phyloP scores from a whole-genome alignment of 2,888 invertebrate genomes.

The Drosophila pegasa region DNA sequence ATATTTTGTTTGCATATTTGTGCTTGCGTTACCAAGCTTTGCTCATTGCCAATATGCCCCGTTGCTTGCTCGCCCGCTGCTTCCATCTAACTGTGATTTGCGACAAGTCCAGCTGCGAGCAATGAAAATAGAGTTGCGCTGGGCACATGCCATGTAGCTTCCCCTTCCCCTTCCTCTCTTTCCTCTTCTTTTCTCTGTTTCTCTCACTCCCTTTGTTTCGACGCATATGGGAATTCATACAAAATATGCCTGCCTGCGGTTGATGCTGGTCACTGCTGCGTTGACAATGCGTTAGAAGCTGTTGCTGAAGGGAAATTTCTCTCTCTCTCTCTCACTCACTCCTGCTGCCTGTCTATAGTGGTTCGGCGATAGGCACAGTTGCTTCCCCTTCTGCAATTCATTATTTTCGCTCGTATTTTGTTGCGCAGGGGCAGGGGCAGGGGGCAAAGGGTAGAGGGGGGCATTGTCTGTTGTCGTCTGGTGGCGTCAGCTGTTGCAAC shows the following conservation, averaged over 20 bases:
- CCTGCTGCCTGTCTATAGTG: not conserved
- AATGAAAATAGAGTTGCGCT: slow-evolving; percentile 14
- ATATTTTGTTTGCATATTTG: not conserved
- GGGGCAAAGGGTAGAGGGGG: not conserved
- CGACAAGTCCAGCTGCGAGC: slow-evolving; percentile 6
- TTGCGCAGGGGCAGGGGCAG: not conserved
- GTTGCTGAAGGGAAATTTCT: slow-evolving; percentile 11
- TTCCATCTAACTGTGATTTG: slow-evolving; percentile 17
- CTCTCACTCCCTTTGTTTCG: not conserved
- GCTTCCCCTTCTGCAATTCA: slow-evolving; percentile 36
- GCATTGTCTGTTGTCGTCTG: slow-evolving; percentile 30
- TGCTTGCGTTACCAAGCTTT: not conserved
- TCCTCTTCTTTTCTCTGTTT: too few species aligned
- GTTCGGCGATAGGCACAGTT: not conserved
- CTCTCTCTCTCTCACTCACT: not conserved
- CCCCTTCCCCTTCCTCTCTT: not conserved
- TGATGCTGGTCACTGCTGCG: slow-evolving; percentile 48
- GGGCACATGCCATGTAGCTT: slow-evolving; percentile 5
- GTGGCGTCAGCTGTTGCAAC: slow-evolving; percentile 70
- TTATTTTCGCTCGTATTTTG: slow-evolving; percentile 36
- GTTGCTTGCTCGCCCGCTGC: not conserved
- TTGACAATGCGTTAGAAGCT: slow-evolving; percentile 53
- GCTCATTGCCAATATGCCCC: not conserved
- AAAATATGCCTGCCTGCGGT: slow-evolving; percentile 26
- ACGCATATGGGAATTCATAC: slow-evolving; percentile 28